Percentiles rank a stretch among this genome's conserved stretches.
Evolutionary conservation across 2,888 invertebrate genomes (phyloP).

Genomic region (Orchestes rusci): DNA sequence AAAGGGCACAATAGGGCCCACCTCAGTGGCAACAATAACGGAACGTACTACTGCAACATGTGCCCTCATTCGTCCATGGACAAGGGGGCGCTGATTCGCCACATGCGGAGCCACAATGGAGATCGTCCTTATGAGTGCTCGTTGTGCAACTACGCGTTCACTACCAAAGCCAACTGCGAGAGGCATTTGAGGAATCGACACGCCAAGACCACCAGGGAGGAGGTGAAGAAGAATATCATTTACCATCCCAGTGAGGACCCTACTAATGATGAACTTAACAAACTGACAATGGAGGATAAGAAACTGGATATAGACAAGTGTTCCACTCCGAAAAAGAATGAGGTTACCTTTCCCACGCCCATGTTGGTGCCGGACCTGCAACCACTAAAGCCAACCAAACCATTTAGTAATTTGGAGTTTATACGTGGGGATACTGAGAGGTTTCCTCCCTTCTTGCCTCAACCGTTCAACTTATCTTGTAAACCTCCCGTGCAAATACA

Average conservation of each 20-base stretch:
- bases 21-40: conserved; percentile 63
- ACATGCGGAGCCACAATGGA: conserved; percentile 91
- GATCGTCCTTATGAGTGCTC: conserved; percentile 92
- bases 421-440: conserved; percentile 9
- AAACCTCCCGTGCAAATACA: conserved; percentile 34
- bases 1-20: conserved; percentile 89
- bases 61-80: conserved; percentile 85
- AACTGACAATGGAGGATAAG: conserved; percentile 47
- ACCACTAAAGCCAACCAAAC: conserved; percentile 31
- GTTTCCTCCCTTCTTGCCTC: conserved; percentile 25
- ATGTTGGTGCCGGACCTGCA: conserved; percentile 30
- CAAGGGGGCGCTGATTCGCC: conserved; percentile 84
- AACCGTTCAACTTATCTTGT: conserved; percentile 29
- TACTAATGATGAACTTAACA: conserved; percentile 63
- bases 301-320: conserved; percentile 44
- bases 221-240: conserved; percentile 81
- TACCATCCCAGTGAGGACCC: conserved; percentile 83
- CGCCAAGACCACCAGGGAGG: conserved; percentile 76
- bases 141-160: conserved; percentile 94
- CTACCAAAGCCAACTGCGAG: conserved; percentile 96
- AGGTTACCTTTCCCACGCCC: conserved; percentile 19
- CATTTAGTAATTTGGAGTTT: conserved; percentile 28
- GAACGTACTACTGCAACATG: conserved; percentile 88
- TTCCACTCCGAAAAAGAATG: conserved; percentile 36
- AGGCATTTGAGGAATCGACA: conserved; percentile 89